These are phyloP conservation scores for Rhagonycha lutea DNA, from an alignment of 2,888 invertebrate species.

Conservation along the genomic window DNA sequence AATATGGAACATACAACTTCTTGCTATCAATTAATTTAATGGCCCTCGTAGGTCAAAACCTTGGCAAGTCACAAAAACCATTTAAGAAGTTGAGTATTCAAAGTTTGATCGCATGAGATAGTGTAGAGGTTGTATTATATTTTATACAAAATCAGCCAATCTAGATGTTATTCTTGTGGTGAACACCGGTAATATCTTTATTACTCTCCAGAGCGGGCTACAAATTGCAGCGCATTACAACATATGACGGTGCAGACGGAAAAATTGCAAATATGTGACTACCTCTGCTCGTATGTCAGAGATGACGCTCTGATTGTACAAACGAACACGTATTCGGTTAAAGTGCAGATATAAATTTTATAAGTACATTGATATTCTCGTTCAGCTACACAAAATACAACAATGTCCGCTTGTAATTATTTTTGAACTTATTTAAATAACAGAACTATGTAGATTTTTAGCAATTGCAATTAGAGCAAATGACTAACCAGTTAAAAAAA, in stretches of 20 bases:
- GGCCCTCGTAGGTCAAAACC: background rate
- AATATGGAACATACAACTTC: background rate
- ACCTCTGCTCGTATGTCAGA: conserved; percentile 42
- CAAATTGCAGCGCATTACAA: conserved; percentile 50
- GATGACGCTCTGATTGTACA: conserved; percentile 43
- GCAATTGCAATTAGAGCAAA: background rate
- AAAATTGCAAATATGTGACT: conserved; percentile 51
- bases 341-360: conserved; percentile 43
- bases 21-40: background rate
- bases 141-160: conserved; percentile 33
- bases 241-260: conserved; percentile 49
- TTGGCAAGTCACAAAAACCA: background rate
- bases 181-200: conserved; percentile 48
- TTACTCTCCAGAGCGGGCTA: conserved; percentile 48
- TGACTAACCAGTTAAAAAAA: background rate
- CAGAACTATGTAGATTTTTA: background rate
- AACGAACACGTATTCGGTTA: conserved; percentile 42
- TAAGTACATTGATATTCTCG: conserved; percentile 42
- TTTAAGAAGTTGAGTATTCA: background rate
- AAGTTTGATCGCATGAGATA: conserved; percentile 23
- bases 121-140: conserved; percentile 9
- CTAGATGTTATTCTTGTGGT: conserved; percentile 43
- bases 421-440: background rate
- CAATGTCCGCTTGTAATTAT: background rate
- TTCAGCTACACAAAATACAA: conserved; percentile 10